phyloP scores from a whole-genome alignment of 2,888 invertebrate genomes.

The Scelioninae gen. 1 region DNA sequence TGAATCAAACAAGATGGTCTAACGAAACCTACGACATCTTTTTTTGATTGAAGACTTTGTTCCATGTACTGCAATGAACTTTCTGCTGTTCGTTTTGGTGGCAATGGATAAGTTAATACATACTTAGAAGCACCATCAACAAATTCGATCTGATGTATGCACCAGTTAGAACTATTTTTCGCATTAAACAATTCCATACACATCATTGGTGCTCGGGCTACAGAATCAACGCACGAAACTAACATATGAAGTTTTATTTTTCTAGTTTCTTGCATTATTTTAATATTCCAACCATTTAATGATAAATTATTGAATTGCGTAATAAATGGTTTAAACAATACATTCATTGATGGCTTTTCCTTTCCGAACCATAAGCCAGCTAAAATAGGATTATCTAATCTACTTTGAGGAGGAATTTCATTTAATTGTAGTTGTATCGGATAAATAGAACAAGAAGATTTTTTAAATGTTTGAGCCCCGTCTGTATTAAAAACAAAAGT shows the following conservation, averaged over 20 bases:
- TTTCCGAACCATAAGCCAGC: conserved; percentile 58
- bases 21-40: conserved; percentile 41
- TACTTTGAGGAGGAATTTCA: conserved; percentile 46
- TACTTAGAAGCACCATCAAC: no score
- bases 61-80: conserved; percentile 28
- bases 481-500: conserved; percentile 53
- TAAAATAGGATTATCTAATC: conserved; percentile 42
- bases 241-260: conserved; percentile 44
- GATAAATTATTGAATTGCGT: conserved; percentile 39
- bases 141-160: conserved; percentile 29
- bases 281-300: conserved; percentile 23
- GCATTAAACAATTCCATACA: conserved; percentile 58
- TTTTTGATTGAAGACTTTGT: conserved; percentile 1
- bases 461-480: conserved; percentile 39
- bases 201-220: conserved; percentile 67
- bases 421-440: conserved; percentile 58
- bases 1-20: conserved; percentile 41
- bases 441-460: conserved; percentile 43
- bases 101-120: no score
- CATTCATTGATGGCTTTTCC: conserved; percentile 63
- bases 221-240: conserved; percentile 58
- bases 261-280: conserved; percentile 35
- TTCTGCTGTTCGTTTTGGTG: no score
- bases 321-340: conserved; percentile 39
- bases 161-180: conserved; percentile 61